These are phyloP conservation scores for Candidula unifasciata DNA, from an alignment of 2,888 invertebrate species.

Conservation along the genomic window DNA sequence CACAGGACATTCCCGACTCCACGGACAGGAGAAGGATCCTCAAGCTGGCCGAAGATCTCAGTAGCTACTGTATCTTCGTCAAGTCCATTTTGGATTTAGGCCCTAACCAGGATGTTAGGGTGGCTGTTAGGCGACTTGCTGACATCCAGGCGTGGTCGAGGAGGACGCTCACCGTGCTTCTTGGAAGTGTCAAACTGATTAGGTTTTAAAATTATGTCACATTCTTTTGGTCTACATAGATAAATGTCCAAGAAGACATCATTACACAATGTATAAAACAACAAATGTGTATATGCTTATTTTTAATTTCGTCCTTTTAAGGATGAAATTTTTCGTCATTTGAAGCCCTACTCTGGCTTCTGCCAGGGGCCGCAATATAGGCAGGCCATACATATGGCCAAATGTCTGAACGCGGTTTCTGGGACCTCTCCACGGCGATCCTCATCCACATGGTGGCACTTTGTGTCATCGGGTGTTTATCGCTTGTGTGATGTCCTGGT, in stretches of 20 bases:
- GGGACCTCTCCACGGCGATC: too few relatives aligned
- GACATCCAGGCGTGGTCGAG: slow-evolving; percentile 49
- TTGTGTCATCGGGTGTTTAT: too few relatives aligned
- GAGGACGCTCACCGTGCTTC: slow-evolving; percentile 27
- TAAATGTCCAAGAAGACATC: background rate
- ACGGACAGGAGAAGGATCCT: slow-evolving; percentile 46
- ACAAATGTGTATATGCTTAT: background rate
- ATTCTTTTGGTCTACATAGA: background rate
- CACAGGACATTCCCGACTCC: slow-evolving; percentile 43
- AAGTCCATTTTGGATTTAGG: slow-evolving; percentile 44
- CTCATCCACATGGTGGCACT: too few relatives aligned
- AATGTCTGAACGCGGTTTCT: too few relatives aligned
- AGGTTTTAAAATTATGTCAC: background rate
- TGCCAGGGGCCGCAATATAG: too few relatives aligned
- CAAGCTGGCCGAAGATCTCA: slow-evolving; percentile 47
- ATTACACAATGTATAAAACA: background rate
- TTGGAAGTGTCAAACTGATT: slow-evolving; percentile 14
- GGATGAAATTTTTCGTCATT: too few relatives aligned
- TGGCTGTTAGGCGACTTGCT: slow-evolving; percentile 41
- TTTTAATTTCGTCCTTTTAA: too few relatives aligned
- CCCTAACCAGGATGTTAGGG: slow-evolving; percentile 38
- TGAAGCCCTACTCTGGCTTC: too few relatives aligned
- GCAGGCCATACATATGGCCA: too few relatives aligned
- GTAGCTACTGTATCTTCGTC: slow-evolving; percentile 49
- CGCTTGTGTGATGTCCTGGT: too few relatives aligned